Base-by-base conservation (phyloP, 2,888 invertebrate species). In the Dryadula phaetusa region DNA sequence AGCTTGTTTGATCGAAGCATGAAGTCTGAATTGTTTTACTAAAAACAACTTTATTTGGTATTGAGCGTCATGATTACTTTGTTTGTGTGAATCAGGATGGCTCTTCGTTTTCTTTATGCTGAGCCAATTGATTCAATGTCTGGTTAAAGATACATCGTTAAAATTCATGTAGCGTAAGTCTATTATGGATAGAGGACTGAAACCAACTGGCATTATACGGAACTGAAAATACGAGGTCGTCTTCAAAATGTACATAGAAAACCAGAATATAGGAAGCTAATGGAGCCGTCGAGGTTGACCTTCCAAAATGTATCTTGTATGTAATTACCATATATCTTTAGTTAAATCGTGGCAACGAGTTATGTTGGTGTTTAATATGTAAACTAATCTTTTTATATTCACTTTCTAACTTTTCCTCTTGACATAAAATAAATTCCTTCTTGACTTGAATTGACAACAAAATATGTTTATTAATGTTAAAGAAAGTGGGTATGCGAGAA, bases 181-280 rank as follows among this genome's bases (percentile, higher is more conserved):
- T 65, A 49, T 62, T 58, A 64, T 61, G 53, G 64, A 64, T 53
- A 34, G 34, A 42, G 34, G 28, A 20, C 22, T 62, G 44, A 69
- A 65, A 63, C 42, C 44, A 12, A 34, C 42, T 54, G 61, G 60
- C 66, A 68, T 70, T 56, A 70, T 52, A 76, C 79, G 81, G 81
- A 82, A 82, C 70, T 70, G 61, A 77, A 75, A 75, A 72, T 74
- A 47, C 75, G 75, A 82, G 81, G 82, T 72, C 77, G 69, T 75
- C 75, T 74, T 74, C 76, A 75, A 82, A 82, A 79, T 74, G 74
- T 71, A 77, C 72, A 73, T 81, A 78, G 78, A 80, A 78, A 77
- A 77, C 75, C 76, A 76, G 76, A 81, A 77, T 77, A 80, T 80
- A 86, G 85, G 87, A 87, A 87, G 82, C 74, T 77, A 67, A 70